phyloP scores from a whole-genome alignment of 1,140 invertebrate genomes.

The Eurosta solidaginis region DNA sequence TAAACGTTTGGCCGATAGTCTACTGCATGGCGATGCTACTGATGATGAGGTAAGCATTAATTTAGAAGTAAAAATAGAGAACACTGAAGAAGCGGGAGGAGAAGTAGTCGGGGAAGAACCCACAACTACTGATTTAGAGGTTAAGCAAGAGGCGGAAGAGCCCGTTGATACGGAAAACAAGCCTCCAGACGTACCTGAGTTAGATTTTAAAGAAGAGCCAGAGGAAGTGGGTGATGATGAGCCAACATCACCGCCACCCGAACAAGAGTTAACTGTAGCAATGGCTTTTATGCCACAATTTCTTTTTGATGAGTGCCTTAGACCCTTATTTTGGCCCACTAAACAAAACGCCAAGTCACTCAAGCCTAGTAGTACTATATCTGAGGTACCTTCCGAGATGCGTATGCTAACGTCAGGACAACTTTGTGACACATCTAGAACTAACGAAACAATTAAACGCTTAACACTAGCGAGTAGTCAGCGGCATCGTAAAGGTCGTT shows the following conservation, averaged over 20 bases:
- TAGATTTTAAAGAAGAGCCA: background rate
- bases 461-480: background rate
- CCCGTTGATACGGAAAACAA: background rate
- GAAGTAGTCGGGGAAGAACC: background rate
- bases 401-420: background rate
- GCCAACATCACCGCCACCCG: background rate
- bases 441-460: background rate
- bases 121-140: no score
- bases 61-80: background rate
- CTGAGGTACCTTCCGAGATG: constrained; percentile 35
- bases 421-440: background rate
- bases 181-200: background rate
- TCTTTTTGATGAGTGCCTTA: background rate
- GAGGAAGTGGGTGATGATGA: background rate
- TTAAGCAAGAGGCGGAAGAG: background rate
- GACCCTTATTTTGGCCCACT: background rate
- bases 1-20: constrained; percentile 53
- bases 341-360: background rate
- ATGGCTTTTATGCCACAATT: constrained; percentile 30
- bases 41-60: constrained; percentile 48
- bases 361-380: background rate
- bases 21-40: constrained; percentile 35
- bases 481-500: constrained; percentile 9
- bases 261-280: background rate
- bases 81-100: background rate